Evolutionary conservation across 2,888 invertebrate genomes (phyloP).

Genomic region (Pseudococcus viburni): DNA sequence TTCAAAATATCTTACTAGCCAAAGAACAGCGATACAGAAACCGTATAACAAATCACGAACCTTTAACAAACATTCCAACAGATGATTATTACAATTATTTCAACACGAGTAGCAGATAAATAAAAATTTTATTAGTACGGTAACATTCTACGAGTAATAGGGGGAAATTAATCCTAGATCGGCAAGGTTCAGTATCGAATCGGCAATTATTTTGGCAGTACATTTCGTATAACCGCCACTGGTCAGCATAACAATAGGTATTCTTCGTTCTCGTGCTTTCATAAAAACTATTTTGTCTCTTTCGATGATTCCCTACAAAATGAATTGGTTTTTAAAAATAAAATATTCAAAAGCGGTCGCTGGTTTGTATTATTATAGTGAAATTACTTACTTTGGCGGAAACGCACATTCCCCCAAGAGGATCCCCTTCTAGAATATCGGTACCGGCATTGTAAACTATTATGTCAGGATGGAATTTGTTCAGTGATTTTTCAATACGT

Average conservation of each 20-base stretch:
- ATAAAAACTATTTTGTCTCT: conserved; percentile 88
- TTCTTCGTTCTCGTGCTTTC: conserved; percentile 76
- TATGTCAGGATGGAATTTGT: conserved; percentile 83
- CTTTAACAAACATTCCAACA: conserved; percentile 61
- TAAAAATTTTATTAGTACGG: background rate
- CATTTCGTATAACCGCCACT: conserved; percentile 88
- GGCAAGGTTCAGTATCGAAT: conserved; percentile 85
- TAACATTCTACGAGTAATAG: background rate
- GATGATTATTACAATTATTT: conserved; percentile 62
- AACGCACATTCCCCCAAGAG: conserved; percentile 81
- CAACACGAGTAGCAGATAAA: conserved; percentile 60
- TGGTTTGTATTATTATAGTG: background rate
- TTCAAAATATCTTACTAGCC: conserved; percentile 48
- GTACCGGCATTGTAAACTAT: conserved; percentile 96
- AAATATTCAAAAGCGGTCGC: too few species aligned
- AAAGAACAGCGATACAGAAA: conserved; percentile 54
- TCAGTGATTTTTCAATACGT: conserved; percentile 78
- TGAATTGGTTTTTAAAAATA: background rate
- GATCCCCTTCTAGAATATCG: conserved; percentile 85
- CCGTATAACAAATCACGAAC: conserved; percentile 32
- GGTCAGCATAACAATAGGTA: conserved; percentile 89
- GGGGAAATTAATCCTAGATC: conserved; percentile 75
- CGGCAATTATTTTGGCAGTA: conserved; percentile 86
- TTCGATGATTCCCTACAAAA: conserved; percentile 83
- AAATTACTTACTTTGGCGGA: conserved; percentile 76